A percentile compares a stretch with the other conserved stretches of the same genome.
Conservation (phyloP, 2,797 vertebrate species). For the Echiichthys vipera region DNA sequence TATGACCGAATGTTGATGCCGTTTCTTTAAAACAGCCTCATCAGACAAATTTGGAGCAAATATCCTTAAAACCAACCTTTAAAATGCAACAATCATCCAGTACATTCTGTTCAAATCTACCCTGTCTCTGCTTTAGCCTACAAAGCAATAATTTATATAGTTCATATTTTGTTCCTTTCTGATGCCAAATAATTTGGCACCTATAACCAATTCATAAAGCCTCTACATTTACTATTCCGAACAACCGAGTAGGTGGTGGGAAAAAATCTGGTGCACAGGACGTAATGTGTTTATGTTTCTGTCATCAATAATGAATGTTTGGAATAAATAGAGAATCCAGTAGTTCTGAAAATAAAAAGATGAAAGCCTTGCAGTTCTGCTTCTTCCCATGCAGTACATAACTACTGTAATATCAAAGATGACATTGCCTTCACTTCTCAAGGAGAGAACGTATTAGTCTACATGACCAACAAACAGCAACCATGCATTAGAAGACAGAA, state of each 20-base stretch:
- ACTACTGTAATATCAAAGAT: neutral
- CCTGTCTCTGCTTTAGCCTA: neutral
- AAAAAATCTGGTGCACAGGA: neutral
- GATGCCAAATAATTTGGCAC: neutral
- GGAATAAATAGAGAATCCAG: conserved; percentile 29
- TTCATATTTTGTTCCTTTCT: neutral
- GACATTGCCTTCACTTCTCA: neutral
- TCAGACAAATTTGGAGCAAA: conserved; percentile 3
- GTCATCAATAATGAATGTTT: conserved; percentile 38
- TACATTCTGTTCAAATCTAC: neutral
- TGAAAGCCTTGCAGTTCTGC: conserved; percentile 27
- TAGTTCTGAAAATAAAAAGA: conserved; percentile 33
- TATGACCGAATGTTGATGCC: neutral
- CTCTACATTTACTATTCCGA: conserved; percentile 15
- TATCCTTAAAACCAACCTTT: neutral
- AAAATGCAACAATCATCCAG: conserved; percentile 8
- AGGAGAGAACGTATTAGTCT: conserved; percentile 10
- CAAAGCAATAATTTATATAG: neutral
- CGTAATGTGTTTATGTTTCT: conserved; percentile 16
- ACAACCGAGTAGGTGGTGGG: neutral
- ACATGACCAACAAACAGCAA: conserved; percentile 8
- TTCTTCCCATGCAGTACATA: neutral
- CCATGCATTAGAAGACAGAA: neutral
- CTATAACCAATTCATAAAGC: neutral
- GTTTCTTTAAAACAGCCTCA: neutral